Evolutionary conservation across 1,140 invertebrate genomes (phyloP).

Genomic region (Drosophila tropicalis): DNA sequence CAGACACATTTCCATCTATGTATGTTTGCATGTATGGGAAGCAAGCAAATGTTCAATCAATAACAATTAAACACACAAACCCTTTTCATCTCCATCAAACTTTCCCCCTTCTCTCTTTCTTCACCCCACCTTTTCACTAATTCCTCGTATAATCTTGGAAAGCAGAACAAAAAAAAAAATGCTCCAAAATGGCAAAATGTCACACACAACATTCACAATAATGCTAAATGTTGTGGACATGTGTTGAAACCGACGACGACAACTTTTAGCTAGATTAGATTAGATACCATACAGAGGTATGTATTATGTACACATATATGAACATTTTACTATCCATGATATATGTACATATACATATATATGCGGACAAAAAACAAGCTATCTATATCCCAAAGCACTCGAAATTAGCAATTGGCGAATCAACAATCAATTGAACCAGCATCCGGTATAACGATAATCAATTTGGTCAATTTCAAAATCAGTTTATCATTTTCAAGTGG

Average conservation of each 20-base stretch:
- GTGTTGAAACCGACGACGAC: slow-evolving; percentile 38
- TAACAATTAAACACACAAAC: slow-evolving; percentile 71
- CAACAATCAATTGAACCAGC: slow-evolving; percentile 14
- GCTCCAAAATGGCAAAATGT: slow-evolving; percentile 13
- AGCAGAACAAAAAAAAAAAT: not conserved
- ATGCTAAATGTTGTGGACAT: slow-evolving; percentile 51
- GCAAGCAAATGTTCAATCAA: slow-evolving; percentile 54
- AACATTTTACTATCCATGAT: not conserved
- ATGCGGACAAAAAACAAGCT: too few relatives aligned
- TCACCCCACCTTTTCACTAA: too few relatives aligned
- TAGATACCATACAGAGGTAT: slow-evolving; percentile 29
- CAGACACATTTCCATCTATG: not conserved
- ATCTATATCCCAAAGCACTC: too few relatives aligned
- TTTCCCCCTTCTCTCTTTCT: not conserved
- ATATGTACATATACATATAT: too few relatives aligned
- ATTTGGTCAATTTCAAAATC: slow-evolving; percentile 19
- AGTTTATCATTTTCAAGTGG: slow-evolving; percentile 11
- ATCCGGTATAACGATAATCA: slow-evolving; percentile 10
- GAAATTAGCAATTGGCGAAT: slow-evolving; percentile 8
- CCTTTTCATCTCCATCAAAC: slow-evolving; percentile 54
- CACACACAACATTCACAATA: slow-evolving; percentile 29
- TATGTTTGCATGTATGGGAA: not conserved
- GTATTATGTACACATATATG: not conserved
- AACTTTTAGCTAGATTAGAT: slow-evolving; percentile 37
- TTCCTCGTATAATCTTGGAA: too few relatives aligned